Base-by-base conservation (phyloP, 2,797 vertebrate genomes). In the Zenarchopterus dispar region DNA sequence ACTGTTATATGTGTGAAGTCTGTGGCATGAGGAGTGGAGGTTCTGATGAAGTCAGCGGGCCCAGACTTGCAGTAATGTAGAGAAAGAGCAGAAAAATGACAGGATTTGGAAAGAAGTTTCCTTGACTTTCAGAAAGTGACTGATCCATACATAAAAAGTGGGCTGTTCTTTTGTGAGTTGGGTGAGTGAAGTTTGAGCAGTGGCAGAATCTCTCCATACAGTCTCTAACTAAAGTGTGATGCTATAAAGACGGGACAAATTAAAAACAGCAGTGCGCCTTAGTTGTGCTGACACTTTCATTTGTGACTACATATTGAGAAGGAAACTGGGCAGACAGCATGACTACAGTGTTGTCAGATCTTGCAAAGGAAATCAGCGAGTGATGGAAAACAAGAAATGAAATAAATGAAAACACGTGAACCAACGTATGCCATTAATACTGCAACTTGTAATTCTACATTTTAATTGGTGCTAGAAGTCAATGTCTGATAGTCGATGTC, bases 31-130 rank as follows among this genome's bases (percentile, higher is more conserved):
- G 43, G 13, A 71, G 17, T 28, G 21, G 28, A 51, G 42, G 53
- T 58, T 73, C 9, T 44, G 17, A 58, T 45, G 28, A 53, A 21
- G 49, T 57, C 1, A 21, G 2, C 41, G 21, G 56, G 26, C 17
- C 44, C 36, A 26, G 23, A 56, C 54, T 17, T 54, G 16, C 39
- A 63, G 47, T 21, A 4, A 47, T 41, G 63, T 2, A 21, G 23
- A 18, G 51, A 57, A 67, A 71, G 17, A 59, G 21, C 22, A 59
- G 21, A n/a, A 46, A 54, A 43, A 50, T 15, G 2, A 5, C 24
- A 31, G 56, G 19, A 50, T 59, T 8, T 39, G 43, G n/a, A 66
- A 50, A 3, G 0, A 13, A 39, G 44, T 18, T 59, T 62, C 33
- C 13, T 17, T 50, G 43, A 45, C 23, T 57, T 26, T 24, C 39